These are phyloP conservation scores for Pavo muticus DNA, from an alignment of 2,113 vertebrate species.

Conservation along the genomic window DNA sequence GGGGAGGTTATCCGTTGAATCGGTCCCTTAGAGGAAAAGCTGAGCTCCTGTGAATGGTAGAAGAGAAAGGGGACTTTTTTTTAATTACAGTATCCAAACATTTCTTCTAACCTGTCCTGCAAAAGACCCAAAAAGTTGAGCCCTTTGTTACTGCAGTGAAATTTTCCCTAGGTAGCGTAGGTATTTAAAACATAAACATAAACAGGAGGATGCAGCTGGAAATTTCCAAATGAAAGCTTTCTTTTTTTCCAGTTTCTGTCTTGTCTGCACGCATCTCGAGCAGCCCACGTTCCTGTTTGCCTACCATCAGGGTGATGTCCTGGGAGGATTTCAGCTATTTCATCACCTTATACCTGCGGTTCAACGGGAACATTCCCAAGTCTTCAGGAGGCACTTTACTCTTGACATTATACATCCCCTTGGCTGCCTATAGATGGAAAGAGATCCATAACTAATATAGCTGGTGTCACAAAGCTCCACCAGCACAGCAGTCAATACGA, in stretches of 20 bases:
- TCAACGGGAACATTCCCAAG: not conserved
- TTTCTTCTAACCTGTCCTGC: not conserved
- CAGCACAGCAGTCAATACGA: not conserved
- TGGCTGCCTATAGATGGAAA: not conserved
- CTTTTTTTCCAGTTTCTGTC: not conserved
- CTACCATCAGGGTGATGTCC: constrained; percentile 4
- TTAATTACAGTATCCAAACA: constrained; percentile 36
- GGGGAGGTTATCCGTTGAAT: not conserved
- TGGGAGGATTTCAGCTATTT: constrained; percentile 45
- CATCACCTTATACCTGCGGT: constrained; percentile 28
- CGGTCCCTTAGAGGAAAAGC: not conserved
- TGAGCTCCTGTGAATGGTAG: not conserved
- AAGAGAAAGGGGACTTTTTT: not conserved
- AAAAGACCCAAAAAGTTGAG: not conserved
- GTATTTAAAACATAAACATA: not conserved
- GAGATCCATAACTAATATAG: constrained; percentile 7
- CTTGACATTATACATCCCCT: constrained; percentile 7
- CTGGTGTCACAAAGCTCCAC: constrained; percentile 47
- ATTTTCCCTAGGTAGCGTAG: not conserved
- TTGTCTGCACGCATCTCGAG: constrained; percentile 1
- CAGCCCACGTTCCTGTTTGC: constrained; percentile 25
- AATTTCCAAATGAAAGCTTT: constrained; percentile 39
- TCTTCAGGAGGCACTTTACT: constrained; percentile 47
- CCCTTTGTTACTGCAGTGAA: not conserved
- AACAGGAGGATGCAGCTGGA: constrained; percentile 28